Evolutionary conservation across 2,113 vertebrate genomes (phyloP).

Genomic region (Rhegmatorhina hoffmannsi): DNA sequence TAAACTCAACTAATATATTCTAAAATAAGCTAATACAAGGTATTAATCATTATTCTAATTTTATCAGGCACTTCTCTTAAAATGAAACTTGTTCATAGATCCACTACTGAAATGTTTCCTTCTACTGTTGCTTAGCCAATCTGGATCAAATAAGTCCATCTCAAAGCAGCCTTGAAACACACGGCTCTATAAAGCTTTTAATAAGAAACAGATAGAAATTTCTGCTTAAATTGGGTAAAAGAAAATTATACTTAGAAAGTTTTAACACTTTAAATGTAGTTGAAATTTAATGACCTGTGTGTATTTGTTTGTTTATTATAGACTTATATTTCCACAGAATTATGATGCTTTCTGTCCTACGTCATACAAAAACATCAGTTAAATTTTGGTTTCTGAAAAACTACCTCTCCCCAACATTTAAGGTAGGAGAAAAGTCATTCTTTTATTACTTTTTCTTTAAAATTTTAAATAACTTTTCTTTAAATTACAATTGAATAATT

Average conservation of each 20-base stretch:
- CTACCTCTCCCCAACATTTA: constrained; percentile 96
- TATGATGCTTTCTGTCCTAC: constrained; percentile 98
- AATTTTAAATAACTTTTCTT: background rate
- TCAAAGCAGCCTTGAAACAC: background rate
- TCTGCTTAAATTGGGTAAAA: background rate
- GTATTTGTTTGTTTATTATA: constrained; percentile 30
- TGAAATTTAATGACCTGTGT: background rate
- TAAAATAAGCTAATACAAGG: background rate
- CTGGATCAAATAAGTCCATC: background rate
- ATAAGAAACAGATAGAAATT: background rate
- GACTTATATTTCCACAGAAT: constrained; percentile 83
- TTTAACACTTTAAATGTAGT: background rate
- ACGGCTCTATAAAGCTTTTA: background rate
- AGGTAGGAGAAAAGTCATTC: constrained; percentile 76
- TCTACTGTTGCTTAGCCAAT: background rate
- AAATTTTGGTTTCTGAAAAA: constrained; percentile 99
- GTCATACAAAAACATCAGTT: constrained; percentile 90
- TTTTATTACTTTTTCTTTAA: background rate
- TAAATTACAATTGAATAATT: background rate
- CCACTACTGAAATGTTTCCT: background rate
- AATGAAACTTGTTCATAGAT: background rate
- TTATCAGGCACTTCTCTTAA: background rate
- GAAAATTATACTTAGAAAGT: background rate
- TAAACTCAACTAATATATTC: background rate
- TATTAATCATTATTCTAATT: background rate